Base-by-base conservation (phyloP, 2,888 invertebrate genomes). In the Nezara viridula region DNA sequence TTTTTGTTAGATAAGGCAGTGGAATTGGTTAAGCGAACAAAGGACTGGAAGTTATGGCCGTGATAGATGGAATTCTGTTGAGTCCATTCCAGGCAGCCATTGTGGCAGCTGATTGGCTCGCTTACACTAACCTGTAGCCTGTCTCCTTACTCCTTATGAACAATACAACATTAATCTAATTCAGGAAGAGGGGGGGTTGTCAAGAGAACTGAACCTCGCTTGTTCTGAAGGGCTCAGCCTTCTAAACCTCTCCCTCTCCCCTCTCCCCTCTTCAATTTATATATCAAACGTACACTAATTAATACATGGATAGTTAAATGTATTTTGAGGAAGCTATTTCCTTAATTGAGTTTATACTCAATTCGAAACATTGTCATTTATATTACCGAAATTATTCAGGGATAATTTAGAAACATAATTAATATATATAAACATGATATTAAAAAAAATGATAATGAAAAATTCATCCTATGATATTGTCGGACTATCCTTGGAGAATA, bases 81-180 rank as follows among this genome's bases (percentile, higher is more conserved):
- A 5, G 21, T 12, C 3, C 52, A 52, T 1, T 24, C 24, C 3
- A 24, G 3, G 12, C 12, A 4, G 12, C 24, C 24, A 52, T 60
- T 60, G 60, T 60, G n/a, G 60, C 12, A 27, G 12, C 60, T 60
- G 60, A 60, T 27, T 60, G 60, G 27, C 12, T 27, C 60, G n/a
- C 12, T 27, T 60, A 27, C 24, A 60, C n/a, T 27, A 60, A 60
- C 60, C 60, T 27, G 27, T 60, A 60, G 27, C 10, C 60, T 14
- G 52, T 7, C 60, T 27, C 60, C 60, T 60, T 27, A 55, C 60
- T 27, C 60, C 60, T 60, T 27, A 55, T 27, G 60, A 60, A 60
- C 60, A 60, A 60, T 60, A 60, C 60, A 60, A 60, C 60, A 27
- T 60, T 60, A 60, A 60, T 60, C 60, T 60, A 60, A 60, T 60